Conservation (phyloP, 2,113 vertebrate species). For the Xenotilapia caudafasciata region DNA sequence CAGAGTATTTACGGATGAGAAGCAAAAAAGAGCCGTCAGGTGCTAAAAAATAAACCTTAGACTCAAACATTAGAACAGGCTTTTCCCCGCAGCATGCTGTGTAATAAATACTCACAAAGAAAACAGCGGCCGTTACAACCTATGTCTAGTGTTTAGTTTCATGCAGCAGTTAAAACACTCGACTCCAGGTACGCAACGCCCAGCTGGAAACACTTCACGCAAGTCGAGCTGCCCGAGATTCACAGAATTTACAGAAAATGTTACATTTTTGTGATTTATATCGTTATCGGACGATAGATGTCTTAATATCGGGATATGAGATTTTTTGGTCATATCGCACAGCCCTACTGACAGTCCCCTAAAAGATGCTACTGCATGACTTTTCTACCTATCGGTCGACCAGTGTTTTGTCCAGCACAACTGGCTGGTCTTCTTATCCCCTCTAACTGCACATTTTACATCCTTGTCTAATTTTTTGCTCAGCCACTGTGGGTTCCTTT, state of each 20-base stretch:
- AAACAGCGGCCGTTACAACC: fast-evolving
- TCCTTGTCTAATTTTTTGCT: not conserved
- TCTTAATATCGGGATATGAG: not conserved
- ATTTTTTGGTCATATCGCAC: not conserved
- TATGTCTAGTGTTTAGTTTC: not conserved
- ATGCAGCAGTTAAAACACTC: not conserved
- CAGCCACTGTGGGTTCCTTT: constrained; percentile 8
- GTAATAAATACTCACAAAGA: no score
- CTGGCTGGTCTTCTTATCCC: not conserved
- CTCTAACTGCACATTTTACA: not conserved
- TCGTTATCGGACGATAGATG: fast-evolving
- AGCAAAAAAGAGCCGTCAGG: no score
- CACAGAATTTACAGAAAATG: not conserved
- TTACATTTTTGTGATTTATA: not conserved
- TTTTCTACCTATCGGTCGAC: not conserved
- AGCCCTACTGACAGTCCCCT: constrained; percentile 2
- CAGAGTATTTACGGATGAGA: no score
- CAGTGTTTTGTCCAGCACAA: not conserved
- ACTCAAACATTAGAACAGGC: no score
- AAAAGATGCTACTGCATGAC: not conserved
- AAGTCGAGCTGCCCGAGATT: not conserved
- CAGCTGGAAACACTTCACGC: fast-evolving
- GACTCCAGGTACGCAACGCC: fast-evolving
- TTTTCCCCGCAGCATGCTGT: fast-evolving
- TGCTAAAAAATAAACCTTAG: no score